Base-by-base conservation (phyloP, 2,888 invertebrate genomes). In the Chymomyza procnemis region DNA sequence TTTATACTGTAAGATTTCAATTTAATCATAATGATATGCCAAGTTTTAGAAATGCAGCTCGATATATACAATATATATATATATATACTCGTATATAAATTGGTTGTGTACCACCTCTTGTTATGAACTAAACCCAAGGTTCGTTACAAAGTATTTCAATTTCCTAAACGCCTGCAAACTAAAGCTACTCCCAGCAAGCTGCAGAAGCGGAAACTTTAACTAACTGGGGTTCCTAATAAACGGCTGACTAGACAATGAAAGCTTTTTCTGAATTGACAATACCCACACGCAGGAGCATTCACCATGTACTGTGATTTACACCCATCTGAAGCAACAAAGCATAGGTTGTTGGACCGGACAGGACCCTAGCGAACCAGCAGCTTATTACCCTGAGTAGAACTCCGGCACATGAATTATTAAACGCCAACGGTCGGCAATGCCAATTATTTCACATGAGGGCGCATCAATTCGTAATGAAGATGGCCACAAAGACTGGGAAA, bases 371-470 rank as follows among this genome's bases (percentile, higher is more conserved):
- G n/a, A n/a, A n/a, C 50, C 50, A 50, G 19, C 50, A 50, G 50
- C 50, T 50, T 50, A 50, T 50, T 19, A 19, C 18, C 50, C 50
- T 41, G 34, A 41, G 34, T 41, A 54, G 18, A 19, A 9, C 64
- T 66, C 61, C 67, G 9, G 59, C 55, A 60, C 69, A 78, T 83
- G 76, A 85, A 87, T 85, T 87, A 84, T 84, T 87, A 72, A 83
- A 73, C 82, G 70, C 69, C 72, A 69, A 80, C 83, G 21, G 19
- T 22, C 14, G 78, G 75, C 87, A 71, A 71, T 68, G 75, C 68
- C 83, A 84, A 85, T 84, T 84, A 87, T 84, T 87, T 84, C 83
- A 75, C 85, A 78, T 87, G 83, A 79, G 71, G 73, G 83, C 76
- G 69, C 83, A 82, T 85, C 78, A 78, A 78, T 87, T 72, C 75